Evolutionary conservation across 2,888 invertebrate genomes (phyloP), one percentile per base, ranked within the genome.

Genomic region (Vandiemenella viatica): DNA sequence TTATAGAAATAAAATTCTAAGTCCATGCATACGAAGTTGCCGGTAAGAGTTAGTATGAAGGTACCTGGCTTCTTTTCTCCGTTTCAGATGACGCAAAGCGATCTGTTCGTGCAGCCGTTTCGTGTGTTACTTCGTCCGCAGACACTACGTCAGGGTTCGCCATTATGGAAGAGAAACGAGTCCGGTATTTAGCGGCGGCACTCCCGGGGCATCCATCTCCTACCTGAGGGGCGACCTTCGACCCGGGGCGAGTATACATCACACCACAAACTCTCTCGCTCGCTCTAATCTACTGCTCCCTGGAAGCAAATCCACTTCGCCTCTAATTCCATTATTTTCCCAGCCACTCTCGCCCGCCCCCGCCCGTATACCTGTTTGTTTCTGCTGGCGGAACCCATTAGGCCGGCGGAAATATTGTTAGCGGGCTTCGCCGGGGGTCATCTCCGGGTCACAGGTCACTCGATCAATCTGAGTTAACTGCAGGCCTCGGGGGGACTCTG

Each of bases 401-500:
- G 45, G 44, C 37, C 37, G 26, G 21, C 44, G 49, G 49, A 49
- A 49, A 49, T 49, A 49, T 49, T 49, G 49, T 49, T 49, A 49
- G 49, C 45, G 49, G 49, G 42, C 38, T 43, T 40, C 42, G 48
- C 37, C 37, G 44, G 40, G 37, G 37, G 44, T 37, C 21, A 37
- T 37, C 26, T 41, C 18, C 26, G 43, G 51, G 51, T 48, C 49
- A 51, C 40, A 51, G 51, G 45, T 51, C 48, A 38, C 45, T 45
- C 51, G 48, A 51, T 51, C 51, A 51, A 51, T 51, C 51, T 46
- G 48, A 51, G 45, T 51, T 51, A 51, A 45, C 38, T 26, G 45
- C 40, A 19, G 43, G 37, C 40, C 15, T 32, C 49, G 40, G 44
- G 19, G 32, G 23, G 48, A 8, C 32, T n/a, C 32, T 32, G 32